Percentiles rank a stretch among this genome's conserved stretches.
Conservation (phyloP, 2,113 vertebrate genomes). For the Dipodomys stephensi region DNA sequence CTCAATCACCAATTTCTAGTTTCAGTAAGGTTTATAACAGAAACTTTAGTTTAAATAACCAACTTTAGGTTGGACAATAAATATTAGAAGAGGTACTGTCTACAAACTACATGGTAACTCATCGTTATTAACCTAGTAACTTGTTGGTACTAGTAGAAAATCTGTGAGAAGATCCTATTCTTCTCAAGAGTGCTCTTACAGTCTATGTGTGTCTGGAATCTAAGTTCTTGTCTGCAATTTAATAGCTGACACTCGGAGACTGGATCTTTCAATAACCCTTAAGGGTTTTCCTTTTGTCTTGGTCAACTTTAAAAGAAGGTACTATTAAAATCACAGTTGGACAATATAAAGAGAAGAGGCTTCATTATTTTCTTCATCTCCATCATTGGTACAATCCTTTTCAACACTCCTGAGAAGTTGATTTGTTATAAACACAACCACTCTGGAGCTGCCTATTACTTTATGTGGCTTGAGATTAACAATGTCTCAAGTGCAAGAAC, state of each 20-base stretch:
- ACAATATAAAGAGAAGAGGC: conserved; percentile 71
- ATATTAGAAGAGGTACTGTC: conserved; percentile 10
- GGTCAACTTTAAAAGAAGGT: conserved; percentile 68
- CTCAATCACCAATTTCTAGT: not conserved
- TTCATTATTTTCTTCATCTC: conserved; percentile 71
- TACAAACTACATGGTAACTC: not conserved
- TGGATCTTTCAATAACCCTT: conserved; percentile 73
- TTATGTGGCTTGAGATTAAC: conserved; percentile 75
- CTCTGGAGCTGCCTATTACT: conserved; percentile 63
- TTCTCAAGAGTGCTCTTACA: not conserved
- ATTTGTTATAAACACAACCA: conserved; percentile 75
- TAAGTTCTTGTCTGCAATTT: not conserved
- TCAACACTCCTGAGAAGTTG: conserved; percentile 56
- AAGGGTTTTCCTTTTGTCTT: conserved; percentile 77
- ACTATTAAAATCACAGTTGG: conserved; percentile 78
- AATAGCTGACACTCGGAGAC: conserved; percentile 53
- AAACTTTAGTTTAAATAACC: conserved; percentile 7
- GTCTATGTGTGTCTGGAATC: not conserved
- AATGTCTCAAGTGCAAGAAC: conserved; percentile 51
- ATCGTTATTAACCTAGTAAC: not conserved
- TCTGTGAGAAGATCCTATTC: not conserved
- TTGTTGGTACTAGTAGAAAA: not conserved
- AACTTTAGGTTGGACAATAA: not conserved
- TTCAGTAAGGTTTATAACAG: not conserved
- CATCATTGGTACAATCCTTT: conserved; percentile 62